Conservation (phyloP, 2,888 invertebrate species). For the Lasioglossum vierecki region DNA sequence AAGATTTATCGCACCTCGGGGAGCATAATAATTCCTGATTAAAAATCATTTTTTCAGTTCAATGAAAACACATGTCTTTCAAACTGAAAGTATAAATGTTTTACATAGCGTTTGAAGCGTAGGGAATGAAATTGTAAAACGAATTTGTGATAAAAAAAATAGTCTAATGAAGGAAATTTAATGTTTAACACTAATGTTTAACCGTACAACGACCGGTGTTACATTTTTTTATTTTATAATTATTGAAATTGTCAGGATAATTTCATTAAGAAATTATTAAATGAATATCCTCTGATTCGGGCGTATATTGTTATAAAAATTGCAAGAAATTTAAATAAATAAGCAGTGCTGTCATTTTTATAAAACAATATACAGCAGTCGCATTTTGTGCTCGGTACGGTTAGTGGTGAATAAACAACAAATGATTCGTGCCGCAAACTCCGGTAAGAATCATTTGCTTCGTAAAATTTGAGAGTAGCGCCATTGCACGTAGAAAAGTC, state of each 20-base stretch:
- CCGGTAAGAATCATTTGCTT: not conserved
- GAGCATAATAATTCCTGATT: not conserved
- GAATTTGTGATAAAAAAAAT: conserved; percentile 2
- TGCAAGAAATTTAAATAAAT: no score
- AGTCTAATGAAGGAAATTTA: not conserved
- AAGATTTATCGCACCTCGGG: not conserved
- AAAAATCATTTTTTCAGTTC: not conserved
- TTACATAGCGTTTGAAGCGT: not conserved
- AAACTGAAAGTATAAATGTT: conserved; percentile 6
- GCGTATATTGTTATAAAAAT: no score
- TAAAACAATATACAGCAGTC: no score
- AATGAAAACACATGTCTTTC: not conserved
- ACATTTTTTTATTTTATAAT: no score
- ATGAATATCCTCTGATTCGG: no score
- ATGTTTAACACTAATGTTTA: not conserved
- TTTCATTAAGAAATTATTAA: no score
- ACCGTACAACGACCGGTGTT: no score
- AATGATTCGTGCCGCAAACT: not conserved
- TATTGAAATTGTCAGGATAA: no score
- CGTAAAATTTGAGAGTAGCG: not conserved
- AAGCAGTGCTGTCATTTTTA: no score
- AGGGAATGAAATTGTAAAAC: not conserved
- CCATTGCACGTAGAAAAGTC: not conserved
- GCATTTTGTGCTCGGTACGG: no score
- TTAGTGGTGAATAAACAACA: not conserved